Evolutionary conservation across 2,888 invertebrate species (phyloP).

Genomic region (Gastrophysa polygoni): DNA sequence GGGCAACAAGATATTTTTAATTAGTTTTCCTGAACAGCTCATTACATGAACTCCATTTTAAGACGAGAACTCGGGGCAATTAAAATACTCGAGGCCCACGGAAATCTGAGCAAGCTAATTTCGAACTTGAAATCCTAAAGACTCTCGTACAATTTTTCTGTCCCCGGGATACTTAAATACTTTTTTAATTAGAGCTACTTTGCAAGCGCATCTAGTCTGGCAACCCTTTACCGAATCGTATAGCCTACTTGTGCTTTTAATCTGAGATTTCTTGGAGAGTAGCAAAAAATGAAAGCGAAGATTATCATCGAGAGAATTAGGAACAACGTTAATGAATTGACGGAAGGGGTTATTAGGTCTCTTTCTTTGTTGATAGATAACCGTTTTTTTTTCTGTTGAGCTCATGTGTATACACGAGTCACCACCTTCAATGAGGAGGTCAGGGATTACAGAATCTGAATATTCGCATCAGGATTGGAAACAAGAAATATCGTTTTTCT

Average conservation of each 20-base stretch:
- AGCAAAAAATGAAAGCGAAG: constrained; percentile 42
- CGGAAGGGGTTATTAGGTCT: constrained; percentile 18
- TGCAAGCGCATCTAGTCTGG: constrained; percentile 44
- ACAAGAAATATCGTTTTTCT: too few relatives aligned
- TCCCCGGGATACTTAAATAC: constrained; percentile 48
- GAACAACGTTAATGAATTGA: constrained; percentile 42
- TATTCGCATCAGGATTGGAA: too few relatives aligned
- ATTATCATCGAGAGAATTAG: constrained; percentile 46
- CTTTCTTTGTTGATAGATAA: neutral
- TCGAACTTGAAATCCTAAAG: constrained; percentile 36
- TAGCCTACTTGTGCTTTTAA: constrained; percentile 49
- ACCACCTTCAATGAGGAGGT: too few relatives aligned
- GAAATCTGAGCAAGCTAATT: constrained; percentile 37
- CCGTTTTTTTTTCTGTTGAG: too few relatives aligned
- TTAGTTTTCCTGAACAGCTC: constrained; percentile 23
- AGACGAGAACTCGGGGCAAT: constrained; percentile 34
- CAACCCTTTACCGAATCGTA: constrained; percentile 47
- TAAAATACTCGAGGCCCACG: constrained; percentile 37
- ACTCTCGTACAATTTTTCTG: constrained; percentile 42
- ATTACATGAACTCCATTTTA: constrained; percentile 26
- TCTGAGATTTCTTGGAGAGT: constrained; percentile 49
- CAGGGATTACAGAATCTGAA: too few relatives aligned
- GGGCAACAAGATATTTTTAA: constrained; percentile 19
- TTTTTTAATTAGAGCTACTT: constrained; percentile 51
- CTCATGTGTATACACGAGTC: too few relatives aligned